These are phyloP conservation scores for Coboldia fuscipes DNA, from an alignment of 1,140 invertebrate species.

Conservation along the genomic window DNA sequence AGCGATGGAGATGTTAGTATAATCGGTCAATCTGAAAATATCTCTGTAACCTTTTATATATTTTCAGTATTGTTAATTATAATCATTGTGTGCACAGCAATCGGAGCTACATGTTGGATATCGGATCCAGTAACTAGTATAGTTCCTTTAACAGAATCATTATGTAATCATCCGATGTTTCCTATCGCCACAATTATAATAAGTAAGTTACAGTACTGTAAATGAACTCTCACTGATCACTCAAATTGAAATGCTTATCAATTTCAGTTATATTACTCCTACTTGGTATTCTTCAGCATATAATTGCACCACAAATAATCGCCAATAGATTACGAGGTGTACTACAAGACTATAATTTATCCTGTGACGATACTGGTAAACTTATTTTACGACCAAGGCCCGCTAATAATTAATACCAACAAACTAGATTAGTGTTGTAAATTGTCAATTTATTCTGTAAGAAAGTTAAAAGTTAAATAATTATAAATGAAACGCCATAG, in stretches of 20 bases:
- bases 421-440: no score
- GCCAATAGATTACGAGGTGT: conserved; percentile 72
- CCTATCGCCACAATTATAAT: conserved; percentile 70
- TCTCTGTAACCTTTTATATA: neutral
- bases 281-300: conserved; percentile 80
- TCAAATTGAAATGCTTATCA: conserved; percentile 5
- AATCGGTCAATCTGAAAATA: neutral
- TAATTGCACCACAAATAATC: conserved; percentile 91
- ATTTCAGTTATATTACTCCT: conserved; percentile 68
- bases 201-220: conserved; percentile 25
- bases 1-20: conserved; percentile 74
- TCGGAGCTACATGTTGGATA: conserved; percentile 87
- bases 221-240: neutral
- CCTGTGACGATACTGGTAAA: conserved; percentile 89
- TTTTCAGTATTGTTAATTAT: conserved; percentile 63
- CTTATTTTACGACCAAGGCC: conserved; percentile 67
- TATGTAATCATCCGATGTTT: conserved; percentile 92
- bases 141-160: conserved; percentile 72
- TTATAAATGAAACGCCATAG: neutral
- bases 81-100: conserved; percentile 69
- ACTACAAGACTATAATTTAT: conserved; percentile 91
- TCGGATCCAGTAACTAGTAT: conserved; percentile 74
- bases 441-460: no score
- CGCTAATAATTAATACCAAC: conserved; percentile 22
- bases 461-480: conserved; percentile 1